These are phyloP conservation scores for Aythya fuligula DNA, from an alignment of 2,797 vertebrate genomes.

Conservation along the genomic window DNA sequence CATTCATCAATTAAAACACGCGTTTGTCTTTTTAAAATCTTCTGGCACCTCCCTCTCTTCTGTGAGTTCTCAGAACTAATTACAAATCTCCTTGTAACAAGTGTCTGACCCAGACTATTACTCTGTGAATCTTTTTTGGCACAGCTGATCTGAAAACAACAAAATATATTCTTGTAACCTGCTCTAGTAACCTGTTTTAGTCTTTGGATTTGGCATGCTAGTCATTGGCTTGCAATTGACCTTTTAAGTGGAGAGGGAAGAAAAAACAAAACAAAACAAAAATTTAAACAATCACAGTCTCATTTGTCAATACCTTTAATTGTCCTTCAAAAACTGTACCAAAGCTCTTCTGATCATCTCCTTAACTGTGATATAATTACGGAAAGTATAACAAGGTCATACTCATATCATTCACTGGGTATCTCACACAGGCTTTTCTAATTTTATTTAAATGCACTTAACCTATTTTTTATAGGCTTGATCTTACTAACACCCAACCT, in stretches of 20 bases:
- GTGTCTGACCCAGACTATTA: not conserved
- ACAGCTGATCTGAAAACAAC: not conserved
- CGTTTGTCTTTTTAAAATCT: not conserved
- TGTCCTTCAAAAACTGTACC: not conserved
- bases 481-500: not conserved
- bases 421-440: not conserved
- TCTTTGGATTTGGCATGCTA: not conserved
- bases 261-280: not conserved
- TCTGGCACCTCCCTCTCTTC: not conserved
- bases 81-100: not conserved
- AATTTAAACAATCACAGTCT: not conserved
- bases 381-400: not conserved
- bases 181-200: not conserved
- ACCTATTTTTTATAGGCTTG: not conserved
- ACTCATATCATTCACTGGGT: not conserved
- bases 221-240: not conserved
- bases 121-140: not conserved
- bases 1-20: not conserved
- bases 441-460: not conserved
- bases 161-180: not conserved
- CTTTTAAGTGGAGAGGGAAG: not conserved
- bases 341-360: not conserved
- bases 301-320: not conserved
- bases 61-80: not conserved
- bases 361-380: not conserved